phyloP scores from a whole-genome alignment of 2,888 invertebrate genomes.

The Chesias legatella region DNA sequence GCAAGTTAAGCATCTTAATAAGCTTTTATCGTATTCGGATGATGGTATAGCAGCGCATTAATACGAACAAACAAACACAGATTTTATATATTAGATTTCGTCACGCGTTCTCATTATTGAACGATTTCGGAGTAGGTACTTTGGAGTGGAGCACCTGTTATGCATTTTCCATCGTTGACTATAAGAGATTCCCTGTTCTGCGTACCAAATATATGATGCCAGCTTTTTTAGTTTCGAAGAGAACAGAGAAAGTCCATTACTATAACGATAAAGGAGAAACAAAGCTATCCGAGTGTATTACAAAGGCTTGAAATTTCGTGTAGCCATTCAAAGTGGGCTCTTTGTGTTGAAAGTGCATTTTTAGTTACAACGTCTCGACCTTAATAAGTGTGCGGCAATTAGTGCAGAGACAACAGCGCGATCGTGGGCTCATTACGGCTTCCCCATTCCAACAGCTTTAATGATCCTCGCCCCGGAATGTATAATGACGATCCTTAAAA shows the following conservation, averaged over 20 bases:
- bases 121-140: too few relatives aligned
- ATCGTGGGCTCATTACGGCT: slow-evolving; percentile 50
- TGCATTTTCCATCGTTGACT: too few relatives aligned
- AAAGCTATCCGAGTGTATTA: slow-evolving; percentile 9
- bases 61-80: too few relatives aligned
- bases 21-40: too few relatives aligned
- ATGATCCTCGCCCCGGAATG: slow-evolving; percentile 43
- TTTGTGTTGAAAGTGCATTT: slow-evolving; percentile 45
- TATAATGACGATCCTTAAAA: slow-evolving; percentile 32
- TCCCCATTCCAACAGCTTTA: slow-evolving; percentile 42
- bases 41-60: too few relatives aligned
- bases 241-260: not conserved
- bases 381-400: slow-evolving; percentile 61
- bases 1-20: too few relatives aligned
- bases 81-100: too few relatives aligned
- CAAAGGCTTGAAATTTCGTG: slow-evolving; percentile 22
- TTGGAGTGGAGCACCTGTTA: too few relatives aligned
- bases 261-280: slow-evolving; percentile 1
- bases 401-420: slow-evolving; percentile 50
- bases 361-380: slow-evolving; percentile 51
- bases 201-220: too few relatives aligned
- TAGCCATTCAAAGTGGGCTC: slow-evolving; percentile 24
- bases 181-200: too few relatives aligned
- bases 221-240: too few relatives aligned
- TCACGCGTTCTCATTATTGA: too few relatives aligned